These are phyloP conservation scores for Ceratotherium simum DNA, from an alignment of 2,113 vertebrate genomes.

Conservation along the genomic window DNA sequence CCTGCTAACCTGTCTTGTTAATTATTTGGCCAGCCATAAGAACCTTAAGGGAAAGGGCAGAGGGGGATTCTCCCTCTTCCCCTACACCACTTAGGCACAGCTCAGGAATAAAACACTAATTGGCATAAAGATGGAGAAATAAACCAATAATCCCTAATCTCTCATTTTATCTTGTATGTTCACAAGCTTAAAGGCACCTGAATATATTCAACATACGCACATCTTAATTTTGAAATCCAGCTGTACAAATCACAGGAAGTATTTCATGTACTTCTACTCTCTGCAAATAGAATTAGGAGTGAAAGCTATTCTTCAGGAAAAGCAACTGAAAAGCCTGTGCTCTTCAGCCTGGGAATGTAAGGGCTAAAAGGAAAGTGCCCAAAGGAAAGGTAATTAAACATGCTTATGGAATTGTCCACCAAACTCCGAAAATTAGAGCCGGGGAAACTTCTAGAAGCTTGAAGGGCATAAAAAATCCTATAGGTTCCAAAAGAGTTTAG, in stretches of 20 bases:
- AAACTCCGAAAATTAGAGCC: neutral
- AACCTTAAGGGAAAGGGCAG: no score
- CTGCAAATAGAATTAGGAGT: neutral
- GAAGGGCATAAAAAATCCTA: neutral
- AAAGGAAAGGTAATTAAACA: neutral
- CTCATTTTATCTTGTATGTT: neutral
- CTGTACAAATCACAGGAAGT: neutral
- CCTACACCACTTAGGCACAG: no score
- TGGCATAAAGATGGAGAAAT: neutral
- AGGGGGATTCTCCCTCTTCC: no score
- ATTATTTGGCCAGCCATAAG: no score
- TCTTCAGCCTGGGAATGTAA: neutral
- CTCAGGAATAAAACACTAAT: neutral
- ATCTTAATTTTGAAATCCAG: neutral
- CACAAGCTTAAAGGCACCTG: neutral
- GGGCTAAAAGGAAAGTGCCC: neutral
- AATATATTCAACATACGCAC: neutral
- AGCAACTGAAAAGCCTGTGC: neutral
- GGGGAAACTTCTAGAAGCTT: neutral
- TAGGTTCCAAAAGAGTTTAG: neutral
- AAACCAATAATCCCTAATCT: neutral
- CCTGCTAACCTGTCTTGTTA: no score
- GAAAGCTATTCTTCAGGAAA: neutral
- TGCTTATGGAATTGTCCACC: neutral
- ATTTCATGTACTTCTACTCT: neutral